Evolutionary conservation across 2,113 vertebrate species (phyloP).

Genomic region (Xyrauchen texanus): DNA sequence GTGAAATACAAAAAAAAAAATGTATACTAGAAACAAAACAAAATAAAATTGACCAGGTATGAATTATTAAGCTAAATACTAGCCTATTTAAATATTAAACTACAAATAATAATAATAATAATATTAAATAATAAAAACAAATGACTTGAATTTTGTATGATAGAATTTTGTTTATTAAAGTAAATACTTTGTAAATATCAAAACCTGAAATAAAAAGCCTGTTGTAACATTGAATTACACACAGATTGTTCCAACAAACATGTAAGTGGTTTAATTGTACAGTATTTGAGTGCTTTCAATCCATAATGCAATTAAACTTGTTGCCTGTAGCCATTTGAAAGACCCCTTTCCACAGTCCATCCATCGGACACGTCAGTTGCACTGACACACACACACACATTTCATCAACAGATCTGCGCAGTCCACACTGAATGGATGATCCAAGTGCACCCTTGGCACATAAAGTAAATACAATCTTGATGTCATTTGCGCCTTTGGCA

Average conservation of each 20-base stretch:
- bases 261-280: not conserved
- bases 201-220: not conserved
- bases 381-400: not conserved
- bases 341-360: not conserved
- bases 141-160: no score
- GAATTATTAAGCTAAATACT: no score
- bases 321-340: not conserved
- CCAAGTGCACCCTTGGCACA: not conserved
- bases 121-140: no score
- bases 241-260: not conserved
- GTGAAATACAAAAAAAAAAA: no score
- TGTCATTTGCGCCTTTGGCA: not conserved
- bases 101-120: no score
- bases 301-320: not conserved
- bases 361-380: no score
- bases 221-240: not conserved
- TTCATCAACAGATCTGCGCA: not conserved
- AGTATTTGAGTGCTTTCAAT: not conserved
- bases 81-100: no score
- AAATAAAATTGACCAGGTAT: no score
- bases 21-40: no score
- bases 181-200: not conserved
- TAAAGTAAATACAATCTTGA: not conserved
- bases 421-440: not conserved
- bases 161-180: no score